Evolutionary conservation across 2,797 vertebrate species (phyloP).

Genomic region (Clarias fuscus): DNA sequence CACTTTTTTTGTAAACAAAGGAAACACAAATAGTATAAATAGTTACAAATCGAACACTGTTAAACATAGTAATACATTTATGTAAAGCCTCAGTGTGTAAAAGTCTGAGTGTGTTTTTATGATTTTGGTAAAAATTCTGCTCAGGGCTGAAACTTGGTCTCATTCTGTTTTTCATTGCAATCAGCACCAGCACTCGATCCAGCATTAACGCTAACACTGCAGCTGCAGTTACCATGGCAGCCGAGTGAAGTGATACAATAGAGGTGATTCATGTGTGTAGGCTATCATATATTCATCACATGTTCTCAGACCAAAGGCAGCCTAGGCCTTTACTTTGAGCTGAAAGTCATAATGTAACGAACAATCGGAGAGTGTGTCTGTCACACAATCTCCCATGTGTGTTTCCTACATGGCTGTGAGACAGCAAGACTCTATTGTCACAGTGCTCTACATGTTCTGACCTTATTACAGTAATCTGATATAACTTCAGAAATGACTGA

Average conservation of each 20-base stretch:
- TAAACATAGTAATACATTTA: too few species aligned
- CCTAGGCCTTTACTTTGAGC: neutral
- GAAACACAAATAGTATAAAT: too few species aligned
- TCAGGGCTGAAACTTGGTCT: neutral
- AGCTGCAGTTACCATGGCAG: neutral
- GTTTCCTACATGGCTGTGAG: neutral
- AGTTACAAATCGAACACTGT: too few species aligned
- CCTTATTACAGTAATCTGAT: neutral
- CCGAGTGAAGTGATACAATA: conserved; percentile 11
- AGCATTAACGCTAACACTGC: neutral
- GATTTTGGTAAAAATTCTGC: neutral
- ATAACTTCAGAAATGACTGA: neutral
- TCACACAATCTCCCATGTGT: neutral
- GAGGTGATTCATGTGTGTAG: conserved; percentile 14
- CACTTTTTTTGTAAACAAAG: too few species aligned
- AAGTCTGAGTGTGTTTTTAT: neutral
- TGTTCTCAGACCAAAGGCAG: conserved; percentile 22
- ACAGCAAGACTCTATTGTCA: conserved; percentile 12
- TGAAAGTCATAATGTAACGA: conserved; percentile 14
- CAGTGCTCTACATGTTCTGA: neutral
- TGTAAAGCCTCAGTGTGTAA: neutral
- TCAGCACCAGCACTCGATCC: neutral
- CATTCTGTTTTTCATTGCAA: conserved; percentile 6
- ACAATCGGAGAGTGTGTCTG: neutral
- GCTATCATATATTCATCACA: conserved; percentile 34